These are phyloP conservation scores for Nymphalis polychloros DNA, from an alignment of 2,888 invertebrate species.

Conservation along the genomic window DNA sequence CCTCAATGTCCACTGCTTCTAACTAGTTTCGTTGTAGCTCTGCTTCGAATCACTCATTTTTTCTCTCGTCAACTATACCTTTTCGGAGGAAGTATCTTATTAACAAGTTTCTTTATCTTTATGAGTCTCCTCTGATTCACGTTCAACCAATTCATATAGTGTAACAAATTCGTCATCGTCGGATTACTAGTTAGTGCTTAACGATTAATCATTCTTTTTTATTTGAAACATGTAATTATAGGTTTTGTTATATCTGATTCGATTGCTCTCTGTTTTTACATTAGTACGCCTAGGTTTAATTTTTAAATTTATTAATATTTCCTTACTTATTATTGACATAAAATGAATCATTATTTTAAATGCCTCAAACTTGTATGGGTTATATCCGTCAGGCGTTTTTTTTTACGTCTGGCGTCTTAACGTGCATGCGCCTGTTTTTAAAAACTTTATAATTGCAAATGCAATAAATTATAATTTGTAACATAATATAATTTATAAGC, in stretches of 20 bases:
- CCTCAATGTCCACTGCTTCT: background rate
- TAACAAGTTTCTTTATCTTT: slow-evolving; percentile 62
- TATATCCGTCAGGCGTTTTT: background rate
- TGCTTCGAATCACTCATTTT: slow-evolving; percentile 44
- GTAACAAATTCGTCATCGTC: slow-evolving; percentile 31
- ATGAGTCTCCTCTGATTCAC: slow-evolving; percentile 58
- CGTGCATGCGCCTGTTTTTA: too few relatives aligned
- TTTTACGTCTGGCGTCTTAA: background rate
- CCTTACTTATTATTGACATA: too few relatives aligned
- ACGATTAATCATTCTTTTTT: slow-evolving; percentile 4
- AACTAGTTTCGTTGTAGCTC: slow-evolving; percentile 15
- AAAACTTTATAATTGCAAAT: too few relatives aligned
- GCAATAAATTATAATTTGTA: too few relatives aligned
- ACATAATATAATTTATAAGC: too few relatives aligned
- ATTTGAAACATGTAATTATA: background rate
- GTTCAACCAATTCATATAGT: slow-evolving; percentile 41
- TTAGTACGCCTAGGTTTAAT: background rate
- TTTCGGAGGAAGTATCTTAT: slow-evolving; percentile 66
- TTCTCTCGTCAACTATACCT: slow-evolving; percentile 56
- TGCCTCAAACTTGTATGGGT: background rate
- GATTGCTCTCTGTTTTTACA: background rate
- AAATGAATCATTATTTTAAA: background rate
- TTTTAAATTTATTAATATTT: background rate
- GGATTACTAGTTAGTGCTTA: background rate
- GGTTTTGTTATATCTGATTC: background rate